These are phyloP conservation scores for Catamblyrhynchus diadema DNA, from an alignment of 2,797 vertebrate genomes.

Conservation along the genomic window DNA sequence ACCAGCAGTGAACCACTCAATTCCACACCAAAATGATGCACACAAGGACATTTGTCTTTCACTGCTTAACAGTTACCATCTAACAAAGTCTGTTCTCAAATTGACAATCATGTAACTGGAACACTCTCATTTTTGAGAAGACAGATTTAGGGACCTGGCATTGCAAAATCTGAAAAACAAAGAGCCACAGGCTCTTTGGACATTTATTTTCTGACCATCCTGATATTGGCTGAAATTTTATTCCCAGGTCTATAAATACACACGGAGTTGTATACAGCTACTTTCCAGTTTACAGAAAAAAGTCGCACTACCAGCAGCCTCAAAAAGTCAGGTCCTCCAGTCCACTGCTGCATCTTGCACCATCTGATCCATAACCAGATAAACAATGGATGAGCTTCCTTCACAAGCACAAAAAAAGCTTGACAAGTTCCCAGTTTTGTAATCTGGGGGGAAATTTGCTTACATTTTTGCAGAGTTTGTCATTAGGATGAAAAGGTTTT, in stretches of 20 bases:
- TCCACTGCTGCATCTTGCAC: not conserved
- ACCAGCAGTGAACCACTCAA: not conserved
- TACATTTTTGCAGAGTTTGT: not conserved
- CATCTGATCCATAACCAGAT: not conserved
- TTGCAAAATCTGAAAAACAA: not conserved
- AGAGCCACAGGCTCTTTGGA: not conserved
- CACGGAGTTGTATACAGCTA: not conserved
- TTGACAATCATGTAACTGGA: not conserved
- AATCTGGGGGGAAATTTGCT: not conserved
- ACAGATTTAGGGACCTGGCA: not conserved
- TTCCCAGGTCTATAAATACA: not conserved
- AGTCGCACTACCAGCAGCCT: not conserved
- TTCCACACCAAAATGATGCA: not conserved
- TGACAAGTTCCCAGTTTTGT: not conserved
- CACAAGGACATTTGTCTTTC: not conserved
- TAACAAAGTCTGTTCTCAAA: not conserved
- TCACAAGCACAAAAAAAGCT: not conserved
- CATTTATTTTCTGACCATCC: not conserved
- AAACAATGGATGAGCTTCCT: not conserved
- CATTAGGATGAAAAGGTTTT: not conserved
- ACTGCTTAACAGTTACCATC: slow-evolving; percentile 1
- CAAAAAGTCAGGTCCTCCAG: not conserved
- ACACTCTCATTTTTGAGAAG: not conserved
- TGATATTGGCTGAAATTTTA: not conserved
- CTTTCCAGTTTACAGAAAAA: not conserved